phyloP scores from a whole-genome alignment of 2,888 invertebrate genomes.

The Vannuccia rotundouncinata region DNA sequence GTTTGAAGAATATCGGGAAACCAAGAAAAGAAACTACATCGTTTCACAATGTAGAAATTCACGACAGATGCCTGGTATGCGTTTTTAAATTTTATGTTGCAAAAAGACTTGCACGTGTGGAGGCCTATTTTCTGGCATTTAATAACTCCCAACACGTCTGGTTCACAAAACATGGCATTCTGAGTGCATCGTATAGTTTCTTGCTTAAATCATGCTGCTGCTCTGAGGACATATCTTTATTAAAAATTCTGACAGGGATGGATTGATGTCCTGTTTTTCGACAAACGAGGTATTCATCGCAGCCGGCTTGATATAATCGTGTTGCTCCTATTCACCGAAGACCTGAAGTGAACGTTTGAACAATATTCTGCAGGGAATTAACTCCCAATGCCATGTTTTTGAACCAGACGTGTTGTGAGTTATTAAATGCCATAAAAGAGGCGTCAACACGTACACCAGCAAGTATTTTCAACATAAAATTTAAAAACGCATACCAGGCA shows the following conservation, averaged over 20 bases:
- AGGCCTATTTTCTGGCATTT: background rate
- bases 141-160: background rate
- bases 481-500: background rate
- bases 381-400: background rate
- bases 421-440: background rate
- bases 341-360: background rate
- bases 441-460: background rate
- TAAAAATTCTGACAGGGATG: background rate
- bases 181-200: background rate
- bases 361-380: background rate
- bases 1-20: background rate
- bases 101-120: background rate
- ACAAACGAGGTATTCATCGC: background rate
- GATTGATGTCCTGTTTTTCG: background rate
- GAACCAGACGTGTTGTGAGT: background rate
- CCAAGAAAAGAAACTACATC: background rate
- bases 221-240: background rate
- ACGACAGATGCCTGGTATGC: background rate
- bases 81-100: background rate
- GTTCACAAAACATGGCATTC: background rate
- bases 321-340: background rate
- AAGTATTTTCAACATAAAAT: background rate
- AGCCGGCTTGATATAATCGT: background rate
- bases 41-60: background rate
- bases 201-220: background rate